A percentile compares a stretch with the other conserved stretches of the same genome.
Conservation (phyloP, 1,140 invertebrate species). For the Pteromalus puparum region DNA sequence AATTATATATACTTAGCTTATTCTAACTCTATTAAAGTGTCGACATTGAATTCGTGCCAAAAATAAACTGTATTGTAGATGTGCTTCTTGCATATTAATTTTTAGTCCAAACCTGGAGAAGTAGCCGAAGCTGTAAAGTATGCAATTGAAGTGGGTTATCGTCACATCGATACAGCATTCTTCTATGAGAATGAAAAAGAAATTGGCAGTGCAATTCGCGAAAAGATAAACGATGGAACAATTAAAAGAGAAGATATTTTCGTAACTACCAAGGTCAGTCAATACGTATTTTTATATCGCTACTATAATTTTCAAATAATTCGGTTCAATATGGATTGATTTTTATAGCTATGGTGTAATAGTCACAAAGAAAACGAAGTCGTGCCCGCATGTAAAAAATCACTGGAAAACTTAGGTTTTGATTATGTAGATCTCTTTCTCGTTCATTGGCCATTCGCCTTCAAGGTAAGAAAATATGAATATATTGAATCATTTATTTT, state of each 20-base stretch:
- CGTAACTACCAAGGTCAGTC: slow-evolving; percentile 84
- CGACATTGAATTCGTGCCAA: slow-evolving; percentile 22
- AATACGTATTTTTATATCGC: background rate
- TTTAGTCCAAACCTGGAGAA: slow-evolving; percentile 79
- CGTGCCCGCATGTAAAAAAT: slow-evolving; percentile 78
- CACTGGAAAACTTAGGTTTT: slow-evolving; percentile 81
- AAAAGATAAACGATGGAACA: slow-evolving; percentile 84
- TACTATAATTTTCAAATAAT: background rate
- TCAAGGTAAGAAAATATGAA: slow-evolving; percentile 76
- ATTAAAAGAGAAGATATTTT: slow-evolving; percentile 91
- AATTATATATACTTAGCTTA: no score
- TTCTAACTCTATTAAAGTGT: background rate
- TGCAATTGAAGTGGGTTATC: slow-evolving; percentile 90
- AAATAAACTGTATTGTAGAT: background rate
- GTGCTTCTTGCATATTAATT: slow-evolving; percentile 17
- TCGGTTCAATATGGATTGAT: background rate
- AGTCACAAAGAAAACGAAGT: slow-evolving; percentile 82
- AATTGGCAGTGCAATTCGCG: slow-evolving; percentile 85
- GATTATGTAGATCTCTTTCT: slow-evolving; percentile 90
- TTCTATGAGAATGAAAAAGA: slow-evolving; percentile 90
- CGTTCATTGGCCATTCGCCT: slow-evolving; percentile 90
- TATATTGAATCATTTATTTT: background rate
- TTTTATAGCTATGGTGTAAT: slow-evolving; percentile 84
- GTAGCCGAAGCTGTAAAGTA: slow-evolving; percentile 82
- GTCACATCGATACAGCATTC: slow-evolving; percentile 92